Evolutionary conservation across 2,113 vertebrate genomes (phyloP).

Genomic region (Crotalus horridus): DNA sequence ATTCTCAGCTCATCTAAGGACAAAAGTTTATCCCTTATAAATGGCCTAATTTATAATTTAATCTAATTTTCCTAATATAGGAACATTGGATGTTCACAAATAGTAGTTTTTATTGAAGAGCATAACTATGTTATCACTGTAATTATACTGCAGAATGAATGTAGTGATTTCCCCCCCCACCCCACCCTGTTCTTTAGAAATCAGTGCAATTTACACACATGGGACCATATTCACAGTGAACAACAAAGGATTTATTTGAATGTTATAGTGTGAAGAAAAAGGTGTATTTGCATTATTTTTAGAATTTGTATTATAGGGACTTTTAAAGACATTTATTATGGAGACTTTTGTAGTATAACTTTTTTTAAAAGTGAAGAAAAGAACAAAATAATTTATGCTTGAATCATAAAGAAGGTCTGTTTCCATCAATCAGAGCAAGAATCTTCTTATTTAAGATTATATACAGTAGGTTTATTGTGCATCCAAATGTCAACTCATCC

Average conservation of each 20-base stretch:
- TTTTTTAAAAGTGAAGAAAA: slow-evolving; percentile 34
- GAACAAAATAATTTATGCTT: slow-evolving; percentile 50
- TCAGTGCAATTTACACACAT: slow-evolving; percentile 51
- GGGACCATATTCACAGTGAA: slow-evolving; percentile 59
- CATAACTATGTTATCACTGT: slow-evolving; percentile 63
- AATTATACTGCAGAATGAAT: slow-evolving; percentile 61
- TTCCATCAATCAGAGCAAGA: slow-evolving; percentile 64
- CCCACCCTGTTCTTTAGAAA: slow-evolving; percentile 57
- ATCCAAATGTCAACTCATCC: not conserved
- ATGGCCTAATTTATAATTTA: slow-evolving; percentile 56
- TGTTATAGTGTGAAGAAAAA: slow-evolving; percentile 48
- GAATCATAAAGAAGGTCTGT: slow-evolving; percentile 54
- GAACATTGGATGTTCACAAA: slow-evolving; percentile 58
- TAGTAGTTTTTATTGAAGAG: slow-evolving; percentile 59
- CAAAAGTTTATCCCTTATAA: slow-evolving; percentile 52
- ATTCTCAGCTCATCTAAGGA: slow-evolving; percentile 46
- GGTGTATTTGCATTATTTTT: slow-evolving; percentile 55
- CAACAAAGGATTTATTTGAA: slow-evolving; percentile 47
- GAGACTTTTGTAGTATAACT: slow-evolving; percentile 55
- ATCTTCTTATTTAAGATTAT: slow-evolving; percentile 56
- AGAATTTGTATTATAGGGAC: slow-evolving; percentile 54
- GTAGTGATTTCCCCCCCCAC: slow-evolving; percentile 55
- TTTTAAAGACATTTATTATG: slow-evolving; percentile 55
- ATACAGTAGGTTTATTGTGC: slow-evolving; percentile 33
- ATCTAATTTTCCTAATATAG: slow-evolving; percentile 29